phyloP scores from a whole-genome alignment of 2,113 vertebrate species.

The Eidolon helvum region DNA sequence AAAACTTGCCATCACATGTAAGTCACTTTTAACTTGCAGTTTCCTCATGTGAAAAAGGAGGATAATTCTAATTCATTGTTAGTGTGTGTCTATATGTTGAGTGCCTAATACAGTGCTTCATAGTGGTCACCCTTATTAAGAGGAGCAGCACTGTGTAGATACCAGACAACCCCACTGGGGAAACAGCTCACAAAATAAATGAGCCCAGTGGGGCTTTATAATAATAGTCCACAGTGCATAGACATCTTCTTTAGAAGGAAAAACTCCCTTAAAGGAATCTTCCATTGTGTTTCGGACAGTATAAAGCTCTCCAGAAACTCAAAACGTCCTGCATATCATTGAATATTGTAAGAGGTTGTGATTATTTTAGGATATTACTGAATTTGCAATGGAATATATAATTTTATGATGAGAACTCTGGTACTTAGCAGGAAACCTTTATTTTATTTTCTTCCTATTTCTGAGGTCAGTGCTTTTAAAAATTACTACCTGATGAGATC shows the following conservation, averaged over 20 bases:
- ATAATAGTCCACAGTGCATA: rapidly evolving
- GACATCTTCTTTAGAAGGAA: background rate
- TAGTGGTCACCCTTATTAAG: background rate
- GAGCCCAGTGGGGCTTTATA: background rate
- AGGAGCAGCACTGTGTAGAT: rapidly evolving
- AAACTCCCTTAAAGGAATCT: background rate
- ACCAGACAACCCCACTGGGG: background rate
- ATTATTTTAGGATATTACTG: constrained; percentile 75
- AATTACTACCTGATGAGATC: constrained; percentile 69
- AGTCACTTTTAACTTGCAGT: background rate
- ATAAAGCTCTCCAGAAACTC: constrained; percentile 56
- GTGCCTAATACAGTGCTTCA: background rate
- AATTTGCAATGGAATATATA: constrained; percentile 66
- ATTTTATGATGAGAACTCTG: constrained; percentile 58
- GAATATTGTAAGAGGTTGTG: constrained; percentile 66
- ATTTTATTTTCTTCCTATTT: constrained; percentile 1
- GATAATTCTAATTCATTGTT: background rate
- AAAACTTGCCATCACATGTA: background rate
- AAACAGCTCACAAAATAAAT: background rate
- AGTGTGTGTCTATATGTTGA: rapidly evolving
- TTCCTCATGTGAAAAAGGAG: background rate
- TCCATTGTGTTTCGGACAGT: background rate
- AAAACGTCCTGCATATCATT: constrained; percentile 1
- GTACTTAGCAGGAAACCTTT: constrained; percentile 57
- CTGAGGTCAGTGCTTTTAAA: constrained; percentile 71